These are phyloP conservation scores for Chanos chanos DNA, from an alignment of 2,797 vertebrate genomes.

Conservation along the genomic window DNA sequence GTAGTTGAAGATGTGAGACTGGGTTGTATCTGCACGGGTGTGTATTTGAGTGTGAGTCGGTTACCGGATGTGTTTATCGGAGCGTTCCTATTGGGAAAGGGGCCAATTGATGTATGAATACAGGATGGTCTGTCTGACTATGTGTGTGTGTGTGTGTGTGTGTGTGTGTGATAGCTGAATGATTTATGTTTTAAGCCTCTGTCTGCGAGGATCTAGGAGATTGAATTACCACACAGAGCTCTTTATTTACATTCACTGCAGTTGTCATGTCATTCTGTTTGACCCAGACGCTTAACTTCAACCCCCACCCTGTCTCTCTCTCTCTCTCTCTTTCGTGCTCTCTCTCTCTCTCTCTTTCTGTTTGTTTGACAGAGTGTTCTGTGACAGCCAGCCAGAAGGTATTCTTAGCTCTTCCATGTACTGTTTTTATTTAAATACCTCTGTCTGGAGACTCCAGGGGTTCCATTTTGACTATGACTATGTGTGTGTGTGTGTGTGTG, in stretches of 20 bases:
- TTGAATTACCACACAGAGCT: slow-evolving; percentile 59
- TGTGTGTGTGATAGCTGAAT: slow-evolving; percentile 19
- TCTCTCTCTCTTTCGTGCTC: not conserved
- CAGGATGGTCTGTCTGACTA: not conserved
- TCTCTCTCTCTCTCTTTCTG: slow-evolving; percentile 6
- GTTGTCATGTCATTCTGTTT: slow-evolving; percentile 59
- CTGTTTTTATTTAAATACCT: slow-evolving; percentile 25
- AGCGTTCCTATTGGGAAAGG: too few relatives aligned
- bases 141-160: not conserved
- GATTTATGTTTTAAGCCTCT: slow-evolving; percentile 58
- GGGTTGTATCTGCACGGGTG: not conserved
- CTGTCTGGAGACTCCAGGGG: not conserved
- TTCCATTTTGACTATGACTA: too few relatives aligned
- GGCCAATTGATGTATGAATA: too few relatives aligned
- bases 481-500: slow-evolving; percentile 13
- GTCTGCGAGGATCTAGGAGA: slow-evolving; percentile 50
- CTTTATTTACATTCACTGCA: slow-evolving; percentile 59
- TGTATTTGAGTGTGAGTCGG: slow-evolving; percentile 6
- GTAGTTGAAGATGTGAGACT: too few relatives aligned
- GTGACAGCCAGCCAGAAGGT: slow-evolving; percentile 1
- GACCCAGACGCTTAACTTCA: slow-evolving; percentile 42
- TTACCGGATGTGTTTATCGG: not conserved
- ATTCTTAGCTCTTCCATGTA: slow-evolving; percentile 22
- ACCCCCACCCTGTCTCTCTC: slow-evolving; percentile 1
- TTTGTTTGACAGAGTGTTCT: slow-evolving; percentile 30